These are phyloP conservation scores for Cirrhinus molitorella DNA, from an alignment of 2,797 vertebrate genomes.

Conservation along the genomic window DNA sequence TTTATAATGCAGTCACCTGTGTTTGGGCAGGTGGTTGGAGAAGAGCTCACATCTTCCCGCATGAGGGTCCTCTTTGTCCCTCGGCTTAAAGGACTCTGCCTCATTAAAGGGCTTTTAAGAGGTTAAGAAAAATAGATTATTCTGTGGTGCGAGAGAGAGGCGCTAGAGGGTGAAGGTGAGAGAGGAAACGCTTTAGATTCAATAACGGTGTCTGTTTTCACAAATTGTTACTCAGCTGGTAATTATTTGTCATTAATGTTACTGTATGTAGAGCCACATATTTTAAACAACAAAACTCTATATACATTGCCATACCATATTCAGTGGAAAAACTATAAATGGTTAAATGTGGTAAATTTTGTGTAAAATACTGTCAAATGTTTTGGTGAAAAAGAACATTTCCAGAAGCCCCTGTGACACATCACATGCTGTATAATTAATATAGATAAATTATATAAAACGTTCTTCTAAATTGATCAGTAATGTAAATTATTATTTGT, in stretches of 20 bases:
- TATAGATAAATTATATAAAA: background rate
- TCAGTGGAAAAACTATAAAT: background rate
- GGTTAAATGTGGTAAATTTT: background rate
- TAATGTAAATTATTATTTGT: background rate
- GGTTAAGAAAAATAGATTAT: slow-evolving; percentile 34
- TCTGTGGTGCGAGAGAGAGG: slow-evolving; percentile 5
- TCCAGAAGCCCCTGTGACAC: background rate
- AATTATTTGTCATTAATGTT: background rate
- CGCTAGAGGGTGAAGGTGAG: slow-evolving; percentile 17
- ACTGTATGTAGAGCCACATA: too few relatives aligned
- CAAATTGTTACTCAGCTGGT: background rate
- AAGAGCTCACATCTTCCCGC: slow-evolving; percentile 66
- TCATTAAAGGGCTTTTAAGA: slow-evolving; percentile 38
- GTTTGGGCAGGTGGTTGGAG: slow-evolving; percentile 77
- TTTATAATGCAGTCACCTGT: slow-evolving; percentile 72
- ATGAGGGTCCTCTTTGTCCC: slow-evolving; percentile 69
- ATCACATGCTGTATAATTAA: background rate
- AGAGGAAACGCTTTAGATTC: slow-evolving; percentile 5
- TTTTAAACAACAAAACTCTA: background rate
- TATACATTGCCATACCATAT: background rate
- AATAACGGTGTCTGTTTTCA: slow-evolving; percentile 3
- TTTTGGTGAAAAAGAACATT: background rate
- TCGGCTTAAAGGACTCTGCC: slow-evolving; percentile 48
- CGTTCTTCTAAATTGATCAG: background rate
- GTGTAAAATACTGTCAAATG: background rate